Conservation (phyloP, 2,797 vertebrate species). For the Rhinoraja longicauda region DNA sequence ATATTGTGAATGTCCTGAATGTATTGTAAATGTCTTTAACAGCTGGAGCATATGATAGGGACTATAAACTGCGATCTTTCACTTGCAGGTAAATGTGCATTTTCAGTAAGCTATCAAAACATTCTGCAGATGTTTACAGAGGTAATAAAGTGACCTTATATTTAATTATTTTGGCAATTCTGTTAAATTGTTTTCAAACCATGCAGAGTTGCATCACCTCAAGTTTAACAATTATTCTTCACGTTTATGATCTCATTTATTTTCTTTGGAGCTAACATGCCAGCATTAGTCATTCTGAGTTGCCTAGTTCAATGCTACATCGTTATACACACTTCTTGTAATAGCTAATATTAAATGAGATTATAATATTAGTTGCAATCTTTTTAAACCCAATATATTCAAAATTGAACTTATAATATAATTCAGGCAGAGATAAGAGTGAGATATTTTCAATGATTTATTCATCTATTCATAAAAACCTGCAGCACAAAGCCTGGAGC, state of each 20-base stretch:
- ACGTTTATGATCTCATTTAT: no score
- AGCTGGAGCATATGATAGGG: not conserved
- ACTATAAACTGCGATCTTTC: not conserved
- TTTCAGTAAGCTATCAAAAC: not conserved
- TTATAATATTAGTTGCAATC: not conserved
- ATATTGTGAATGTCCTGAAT: not conserved
- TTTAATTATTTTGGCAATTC: not conserved
- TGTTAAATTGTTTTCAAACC: not conserved
- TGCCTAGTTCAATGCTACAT: not conserved
- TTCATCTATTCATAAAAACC: no score
- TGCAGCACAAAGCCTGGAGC: no score
- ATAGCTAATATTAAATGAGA: not conserved
- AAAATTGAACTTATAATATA: not conserved
- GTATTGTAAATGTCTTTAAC: not conserved
- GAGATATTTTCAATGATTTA: not conserved
- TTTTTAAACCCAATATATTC: not conserved
- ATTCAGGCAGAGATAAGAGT: not conserved
- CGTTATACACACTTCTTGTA: not conserved
- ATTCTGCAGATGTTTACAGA: not conserved
- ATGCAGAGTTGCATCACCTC: not conserved
- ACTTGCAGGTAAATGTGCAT: not conserved
- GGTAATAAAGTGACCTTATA: not conserved
- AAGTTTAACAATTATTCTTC: not conserved
- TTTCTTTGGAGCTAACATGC: no score
- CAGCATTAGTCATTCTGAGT: no score